A percentile compares a stretch with the other conserved stretches of the same genome.
phyloP scores from a whole-genome alignment of 2,888 invertebrate species.

The Abrostola tripartita region DNA sequence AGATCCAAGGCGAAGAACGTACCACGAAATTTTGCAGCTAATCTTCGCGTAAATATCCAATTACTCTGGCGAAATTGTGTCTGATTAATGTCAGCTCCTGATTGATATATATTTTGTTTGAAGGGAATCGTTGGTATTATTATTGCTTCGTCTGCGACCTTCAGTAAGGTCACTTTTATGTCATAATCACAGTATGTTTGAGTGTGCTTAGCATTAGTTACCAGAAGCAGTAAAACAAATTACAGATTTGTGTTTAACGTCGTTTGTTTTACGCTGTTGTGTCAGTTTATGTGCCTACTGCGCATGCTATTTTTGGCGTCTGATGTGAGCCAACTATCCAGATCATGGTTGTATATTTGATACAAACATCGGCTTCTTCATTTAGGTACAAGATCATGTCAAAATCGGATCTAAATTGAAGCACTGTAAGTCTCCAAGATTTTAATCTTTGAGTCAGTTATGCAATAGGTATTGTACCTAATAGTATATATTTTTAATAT shows the following conservation, averaged over 20 bases:
- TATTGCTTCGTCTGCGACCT: constrained; percentile 42
- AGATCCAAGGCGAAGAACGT: constrained; percentile 65
- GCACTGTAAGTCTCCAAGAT: constrained; percentile 1
- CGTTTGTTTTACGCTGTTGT: constrained; percentile 55
- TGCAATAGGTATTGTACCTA: not conserved
- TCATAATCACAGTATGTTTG: constrained; percentile 23
- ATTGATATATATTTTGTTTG: constrained; percentile 27
- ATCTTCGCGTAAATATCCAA: constrained; percentile 40
- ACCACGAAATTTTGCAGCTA: constrained; percentile 33
- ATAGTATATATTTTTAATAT: not conserved
- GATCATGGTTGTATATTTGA: constrained; percentile 60
- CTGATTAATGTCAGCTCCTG: constrained; percentile 35
- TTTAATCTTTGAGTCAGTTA: not conserved
- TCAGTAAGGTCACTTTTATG: constrained; percentile 40
- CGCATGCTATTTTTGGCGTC: constrained; percentile 56
- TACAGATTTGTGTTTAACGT: constrained; percentile 40
- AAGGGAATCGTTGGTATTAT: constrained; percentile 42
- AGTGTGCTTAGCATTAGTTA: constrained; percentile 19
- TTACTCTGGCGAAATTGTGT: constrained; percentile 33
- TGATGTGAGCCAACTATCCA: constrained; percentile 64
- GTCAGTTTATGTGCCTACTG: constrained; percentile 55
- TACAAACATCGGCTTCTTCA: constrained; percentile 38
- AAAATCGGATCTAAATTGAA: constrained; percentile 18
- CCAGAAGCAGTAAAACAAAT: constrained; percentile 44
- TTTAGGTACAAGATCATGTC: constrained; percentile 30